Evolutionary conservation across 2,113 vertebrate genomes (phyloP).

Genomic region (Lucifuga dentata): DNA sequence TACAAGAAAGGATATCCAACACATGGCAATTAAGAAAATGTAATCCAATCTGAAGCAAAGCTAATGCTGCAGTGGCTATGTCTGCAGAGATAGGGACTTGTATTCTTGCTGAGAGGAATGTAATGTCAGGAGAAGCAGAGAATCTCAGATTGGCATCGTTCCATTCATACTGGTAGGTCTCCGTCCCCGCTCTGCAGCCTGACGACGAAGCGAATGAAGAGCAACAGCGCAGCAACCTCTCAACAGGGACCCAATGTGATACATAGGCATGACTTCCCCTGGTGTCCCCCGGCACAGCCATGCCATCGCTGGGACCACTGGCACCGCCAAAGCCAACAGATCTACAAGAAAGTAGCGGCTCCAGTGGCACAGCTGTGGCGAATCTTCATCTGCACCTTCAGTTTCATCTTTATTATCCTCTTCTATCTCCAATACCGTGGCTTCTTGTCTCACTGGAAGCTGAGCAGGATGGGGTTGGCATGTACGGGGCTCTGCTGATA

Average conservation of each 20-base stretch:
- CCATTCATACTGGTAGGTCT: constrained; percentile 73
- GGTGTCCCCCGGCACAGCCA: constrained; percentile 91
- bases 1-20: constrained; percentile 19
- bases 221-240: constrained; percentile 95
- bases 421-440: constrained; percentile 31
- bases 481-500: constrained; percentile 62
- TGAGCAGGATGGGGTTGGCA: constrained; percentile 71
- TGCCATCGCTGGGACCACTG: constrained; percentile 93
- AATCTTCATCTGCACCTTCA: constrained; percentile 38
- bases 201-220: constrained; percentile 91
- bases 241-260: constrained; percentile 94
- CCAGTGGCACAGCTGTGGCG: constrained; percentile 87
- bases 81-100: constrained; percentile 31
- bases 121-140: not conserved
- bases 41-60: not conserved
- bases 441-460: constrained; percentile 46
- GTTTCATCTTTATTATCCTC: constrained; percentile 48
- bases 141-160: constrained; percentile 63
- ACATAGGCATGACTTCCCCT: constrained; percentile 88
- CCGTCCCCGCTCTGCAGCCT: constrained; percentile 68
- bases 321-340: constrained; percentile 91
- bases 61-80: constrained; percentile 12
- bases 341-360: constrained; percentile 96
- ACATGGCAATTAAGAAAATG: not conserved
- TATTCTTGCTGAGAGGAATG: constrained; percentile 21